Evolutionary conservation across 2,113 vertebrate genomes (phyloP), one percentile per base, ranked within the genome.

Genomic region (Bostrychus sinensis): DNA sequence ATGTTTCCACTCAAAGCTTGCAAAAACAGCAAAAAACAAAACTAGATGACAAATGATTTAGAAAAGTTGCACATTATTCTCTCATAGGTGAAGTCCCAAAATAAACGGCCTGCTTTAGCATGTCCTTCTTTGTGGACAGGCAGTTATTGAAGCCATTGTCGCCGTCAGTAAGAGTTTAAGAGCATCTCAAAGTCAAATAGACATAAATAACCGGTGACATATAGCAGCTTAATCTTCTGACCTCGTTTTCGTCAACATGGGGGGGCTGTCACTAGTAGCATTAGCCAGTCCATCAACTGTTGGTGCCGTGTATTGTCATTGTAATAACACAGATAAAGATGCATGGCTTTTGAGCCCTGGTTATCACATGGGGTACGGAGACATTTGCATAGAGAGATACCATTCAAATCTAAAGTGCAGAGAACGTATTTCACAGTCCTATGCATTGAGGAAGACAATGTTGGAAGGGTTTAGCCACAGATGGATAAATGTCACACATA

Each of bases 121-220:
- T 25, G 25, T 62, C 37, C 20, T 51, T 32, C 25, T 28, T 22
- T 39, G 32, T 41, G 5, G 30, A 39, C 23, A 36, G 7, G 45
- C 9, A 5, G 11, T 8, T 12, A 56, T 37, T 20, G 16, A 0
- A 23, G 20, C 37, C 55, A 37, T 12, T 39, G 36, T 37, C 17
- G 26, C 19, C 9, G n/a, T 38, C 17, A 43, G n/a, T 36, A 43
- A 56, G 28, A 25, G 17, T 50, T 36, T 61, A 70, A 71, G 58
- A 57, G 61, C 76, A 38, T 70, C 45, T 42, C 60, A 72, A 65
- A 72, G 63, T 66, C 53, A 38, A 25, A 25, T 36, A 43, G 39
- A 59, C 16, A 45, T 53, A 63, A 78, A 78, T 70, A 69, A 60
- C 42, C 7, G 23, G 39, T 66, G 65, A 61, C 68, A 61, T 54